A percentile compares a stretch with the other conserved stretches of the same genome.
Conservation (phyloP, 2,888 invertebrate species). For the Nomada hirtipes region DNA sequence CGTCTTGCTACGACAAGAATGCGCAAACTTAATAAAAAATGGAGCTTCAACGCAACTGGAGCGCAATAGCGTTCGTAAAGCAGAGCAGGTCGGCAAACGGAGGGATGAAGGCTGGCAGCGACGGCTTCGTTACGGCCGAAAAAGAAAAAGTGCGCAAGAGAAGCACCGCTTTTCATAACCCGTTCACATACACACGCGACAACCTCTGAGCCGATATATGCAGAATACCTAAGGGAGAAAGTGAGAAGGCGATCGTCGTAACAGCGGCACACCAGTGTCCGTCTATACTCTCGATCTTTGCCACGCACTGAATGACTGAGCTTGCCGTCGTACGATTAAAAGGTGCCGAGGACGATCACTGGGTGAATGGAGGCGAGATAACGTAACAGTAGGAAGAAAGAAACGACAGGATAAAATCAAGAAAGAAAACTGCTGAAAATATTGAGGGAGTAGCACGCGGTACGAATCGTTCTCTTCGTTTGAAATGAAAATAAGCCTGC, state of each 20-base stretch:
- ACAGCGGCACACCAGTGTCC: conserved; percentile 2
- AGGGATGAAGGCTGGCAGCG: conserved; percentile 50
- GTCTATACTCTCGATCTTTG: conserved; percentile 7
- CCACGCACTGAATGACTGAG: conserved; percentile 1
- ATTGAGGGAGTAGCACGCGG: not conserved
- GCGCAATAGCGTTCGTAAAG: conserved; percentile 49
- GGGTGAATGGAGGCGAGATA: not conserved
- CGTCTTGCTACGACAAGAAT: conserved; percentile 40
- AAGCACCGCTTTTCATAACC: conserved; percentile 24
- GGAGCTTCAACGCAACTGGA: conserved; percentile 38
- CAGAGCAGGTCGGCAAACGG: conserved; percentile 45
- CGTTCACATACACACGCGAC: not conserved
- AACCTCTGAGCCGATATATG: not conserved
- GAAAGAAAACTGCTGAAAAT: not conserved
- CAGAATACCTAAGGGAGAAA: conserved; percentile 39
- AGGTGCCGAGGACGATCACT: not conserved
- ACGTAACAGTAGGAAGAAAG: conserved; percentile 22
- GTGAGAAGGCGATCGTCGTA: conserved; percentile 52
- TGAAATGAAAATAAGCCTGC: conserved; percentile 29
- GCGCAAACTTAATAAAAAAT: conserved; percentile 55
- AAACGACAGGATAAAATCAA: not conserved
- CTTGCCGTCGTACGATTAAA: conserved; percentile 9
- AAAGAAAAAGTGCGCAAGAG: conserved; percentile 44
- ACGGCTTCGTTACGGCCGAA: conserved; percentile 39
- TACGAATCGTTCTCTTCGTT: not conserved